Conservation (phyloP, 2,888 invertebrate species). For the Cheilosia pagana region DNA sequence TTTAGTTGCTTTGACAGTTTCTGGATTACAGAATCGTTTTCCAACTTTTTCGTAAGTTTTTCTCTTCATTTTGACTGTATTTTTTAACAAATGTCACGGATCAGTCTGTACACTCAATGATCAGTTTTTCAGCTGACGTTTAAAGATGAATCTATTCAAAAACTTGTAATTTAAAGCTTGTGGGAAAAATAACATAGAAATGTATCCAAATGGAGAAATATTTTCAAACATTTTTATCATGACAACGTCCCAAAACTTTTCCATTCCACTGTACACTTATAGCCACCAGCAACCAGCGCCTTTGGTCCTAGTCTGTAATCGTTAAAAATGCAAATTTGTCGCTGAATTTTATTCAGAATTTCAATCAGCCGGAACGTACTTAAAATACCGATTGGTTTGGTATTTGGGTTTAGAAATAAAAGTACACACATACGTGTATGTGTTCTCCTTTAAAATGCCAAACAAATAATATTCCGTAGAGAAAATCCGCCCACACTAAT, state of each 20-base stretch:
- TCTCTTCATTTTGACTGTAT: too few species aligned
- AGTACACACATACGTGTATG: background rate
- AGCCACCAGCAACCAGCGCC: constrained; percentile 6
- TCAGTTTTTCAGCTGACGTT: too few species aligned
- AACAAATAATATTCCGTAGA: constrained; percentile 2
- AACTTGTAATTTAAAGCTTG: too few species aligned
- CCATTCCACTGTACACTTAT: background rate
- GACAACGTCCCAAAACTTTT: constrained; percentile 2
- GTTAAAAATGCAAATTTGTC: constrained; percentile 44
- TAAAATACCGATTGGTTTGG: constrained; percentile 15
- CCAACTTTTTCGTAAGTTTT: too few species aligned
- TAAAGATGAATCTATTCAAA: too few species aligned
- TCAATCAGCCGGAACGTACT: constrained; percentile 25
- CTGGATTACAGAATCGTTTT: too few species aligned
- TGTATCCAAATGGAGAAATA: too few species aligned
- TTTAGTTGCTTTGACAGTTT: too few species aligned
- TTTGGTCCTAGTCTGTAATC: constrained; percentile 1
- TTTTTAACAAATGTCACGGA: too few species aligned
- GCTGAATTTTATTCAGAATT: constrained; percentile 36
- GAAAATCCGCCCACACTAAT: background rate
- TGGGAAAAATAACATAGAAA: too few species aligned
- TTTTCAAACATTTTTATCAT: too few species aligned
- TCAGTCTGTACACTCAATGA: too few species aligned
- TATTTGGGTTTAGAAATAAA: background rate
- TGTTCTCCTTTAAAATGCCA: constrained; percentile 20